Percentiles rank a stretch among this genome's conserved stretches.
Evolutionary conservation across 92 coral and sea anemone genomes (phyloP).

Genomic region (Phenganax stokvisi): DNA sequence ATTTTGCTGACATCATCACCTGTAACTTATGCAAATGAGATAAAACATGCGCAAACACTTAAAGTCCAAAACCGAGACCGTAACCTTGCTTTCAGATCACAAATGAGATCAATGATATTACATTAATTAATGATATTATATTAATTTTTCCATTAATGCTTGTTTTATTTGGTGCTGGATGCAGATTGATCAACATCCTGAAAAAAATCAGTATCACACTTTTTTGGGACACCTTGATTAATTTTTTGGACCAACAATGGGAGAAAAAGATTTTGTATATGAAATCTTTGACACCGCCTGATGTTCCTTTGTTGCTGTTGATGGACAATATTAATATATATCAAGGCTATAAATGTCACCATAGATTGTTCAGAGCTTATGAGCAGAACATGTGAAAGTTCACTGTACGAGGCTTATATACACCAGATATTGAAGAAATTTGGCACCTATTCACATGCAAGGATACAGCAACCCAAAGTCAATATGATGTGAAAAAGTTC

Average conservation of each 20-base stretch:
- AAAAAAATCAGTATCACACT: slow-evolving; percentile 38
- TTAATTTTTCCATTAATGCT: slow-evolving; percentile 33
- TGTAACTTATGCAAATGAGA: too few species aligned
- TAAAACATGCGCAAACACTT: too few species aligned
- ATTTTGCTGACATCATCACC: too few species aligned
- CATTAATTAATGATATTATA: slow-evolving; percentile 28
- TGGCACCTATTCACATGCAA: slow-evolving; percentile 3
- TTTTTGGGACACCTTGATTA: slow-evolving; percentile 43
- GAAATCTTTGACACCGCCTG: background rate
- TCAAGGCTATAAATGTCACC: background rate
- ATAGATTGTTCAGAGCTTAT: background rate
- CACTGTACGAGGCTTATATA: background rate
- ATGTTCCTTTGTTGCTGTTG: background rate
- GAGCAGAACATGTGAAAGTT: slow-evolving; percentile 7
- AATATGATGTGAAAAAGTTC: slow-evolving; percentile 17
- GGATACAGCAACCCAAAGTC: slow-evolving; percentile 28
- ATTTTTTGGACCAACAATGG: slow-evolving; percentile 18
- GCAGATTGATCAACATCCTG: slow-evolving; percentile 42
- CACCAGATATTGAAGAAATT: slow-evolving; percentile 12
- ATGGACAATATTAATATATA: slow-evolving; percentile 4
- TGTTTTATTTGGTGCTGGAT: slow-evolving; percentile 43
- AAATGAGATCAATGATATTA: too few species aligned
- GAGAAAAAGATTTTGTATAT: slow-evolving; percentile 1
- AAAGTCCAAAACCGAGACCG: too few species aligned
- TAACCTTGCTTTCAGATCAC: too few species aligned